Conservation (phyloP, 2,888 invertebrate species). For the Leptura quadrifasciata region DNA sequence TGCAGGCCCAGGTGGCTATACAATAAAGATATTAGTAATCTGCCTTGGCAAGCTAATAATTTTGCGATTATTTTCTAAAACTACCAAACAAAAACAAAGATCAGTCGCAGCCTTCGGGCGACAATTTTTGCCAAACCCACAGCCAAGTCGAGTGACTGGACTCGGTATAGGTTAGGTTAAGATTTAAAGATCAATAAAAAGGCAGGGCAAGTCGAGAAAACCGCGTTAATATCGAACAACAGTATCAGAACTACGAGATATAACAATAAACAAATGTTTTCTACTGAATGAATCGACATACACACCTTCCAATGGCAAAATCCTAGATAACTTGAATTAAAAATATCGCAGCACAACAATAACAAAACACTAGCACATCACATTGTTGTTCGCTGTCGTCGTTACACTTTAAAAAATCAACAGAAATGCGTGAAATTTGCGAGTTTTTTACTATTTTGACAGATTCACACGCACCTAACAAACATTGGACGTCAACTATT, state of each 20-base stretch:
- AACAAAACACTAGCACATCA: conserved; percentile 49
- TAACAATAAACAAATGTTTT: conserved; percentile 29
- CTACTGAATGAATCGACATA: conserved; percentile 23
- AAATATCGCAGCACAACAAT: conserved; percentile 30
- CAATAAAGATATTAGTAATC: neutral
- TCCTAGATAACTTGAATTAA: conserved; percentile 35
- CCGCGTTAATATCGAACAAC: conserved; percentile 5
- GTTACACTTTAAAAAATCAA: conserved; percentile 31
- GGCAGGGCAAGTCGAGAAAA: conserved; percentile 48
- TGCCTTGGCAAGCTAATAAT: neutral
- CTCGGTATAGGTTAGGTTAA: conserved; percentile 48
- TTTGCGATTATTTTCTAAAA: neutral
- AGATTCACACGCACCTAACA: conserved; percentile 63
- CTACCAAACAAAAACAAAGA: neutral
- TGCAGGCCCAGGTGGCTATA: neutral
- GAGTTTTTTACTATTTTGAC: conserved; percentile 60
- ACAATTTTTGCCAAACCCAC: neutral
- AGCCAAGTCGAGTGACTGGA: conserved; percentile 3
- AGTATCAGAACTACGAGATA: conserved; percentile 24
- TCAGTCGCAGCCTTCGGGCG: neutral
- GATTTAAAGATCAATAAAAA: conserved; percentile 53
- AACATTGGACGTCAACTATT: conserved; percentile 67
- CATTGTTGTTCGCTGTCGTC: conserved; percentile 29
- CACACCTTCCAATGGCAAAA: conserved; percentile 46
- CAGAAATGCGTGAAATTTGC: conserved; percentile 40